Evolutionary conservation across 2,888 invertebrate genomes (phyloP).

Genomic region (Acheta domesticus): DNA sequence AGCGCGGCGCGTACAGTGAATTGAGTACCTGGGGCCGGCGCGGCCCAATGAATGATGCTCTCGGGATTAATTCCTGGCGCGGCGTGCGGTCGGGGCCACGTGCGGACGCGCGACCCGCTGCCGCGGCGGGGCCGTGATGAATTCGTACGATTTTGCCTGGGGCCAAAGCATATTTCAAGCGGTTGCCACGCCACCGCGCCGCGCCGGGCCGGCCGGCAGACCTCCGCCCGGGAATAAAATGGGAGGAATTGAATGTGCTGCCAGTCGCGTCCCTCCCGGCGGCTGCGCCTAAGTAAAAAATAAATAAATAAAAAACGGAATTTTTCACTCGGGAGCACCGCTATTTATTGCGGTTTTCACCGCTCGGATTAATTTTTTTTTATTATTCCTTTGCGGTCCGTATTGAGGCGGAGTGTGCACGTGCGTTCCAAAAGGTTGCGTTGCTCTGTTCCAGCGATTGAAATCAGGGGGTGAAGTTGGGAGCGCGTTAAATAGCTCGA

Average conservation of each 20-base stretch:
- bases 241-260: neutral
- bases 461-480: no score
- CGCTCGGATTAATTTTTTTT: neutral
- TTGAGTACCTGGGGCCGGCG: neutral
- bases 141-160: neutral
- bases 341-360: neutral
- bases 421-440: no score
- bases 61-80: neutral
- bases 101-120: neutral
- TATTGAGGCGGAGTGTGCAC: no score
- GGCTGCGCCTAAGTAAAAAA: neutral
- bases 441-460: no score
- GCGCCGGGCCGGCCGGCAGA: no score
- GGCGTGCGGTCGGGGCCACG: neutral
- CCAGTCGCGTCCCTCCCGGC: neutral
- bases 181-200: neutral
- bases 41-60: neutral
- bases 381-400: neutral
- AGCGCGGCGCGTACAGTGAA: neutral
- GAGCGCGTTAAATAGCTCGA: no score
- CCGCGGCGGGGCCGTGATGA: neutral
- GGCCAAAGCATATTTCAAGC: constrained; percentile 4
- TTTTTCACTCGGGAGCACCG: neutral
- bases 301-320: neutral
- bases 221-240: neutral